Evolutionary conservation across 2,888 invertebrate genomes (phyloP).

Genomic region (Cotesia congregata): DNA sequence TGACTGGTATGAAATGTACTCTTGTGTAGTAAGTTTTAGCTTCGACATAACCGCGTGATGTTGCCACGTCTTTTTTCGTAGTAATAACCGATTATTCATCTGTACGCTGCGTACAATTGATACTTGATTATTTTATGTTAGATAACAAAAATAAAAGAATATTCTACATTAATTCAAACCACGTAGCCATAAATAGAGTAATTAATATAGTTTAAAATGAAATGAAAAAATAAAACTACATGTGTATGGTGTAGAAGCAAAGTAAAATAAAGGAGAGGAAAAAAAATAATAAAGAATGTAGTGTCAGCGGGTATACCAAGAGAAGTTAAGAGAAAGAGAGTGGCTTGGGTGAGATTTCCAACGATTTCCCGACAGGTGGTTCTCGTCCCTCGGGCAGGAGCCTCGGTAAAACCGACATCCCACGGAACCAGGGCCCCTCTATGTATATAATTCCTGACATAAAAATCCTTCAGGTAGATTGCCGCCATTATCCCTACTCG

Average conservation of each 20-base stretch:
- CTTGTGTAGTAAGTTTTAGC: slow-evolving; percentile 15
- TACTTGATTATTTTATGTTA: neutral
- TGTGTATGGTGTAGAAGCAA: neutral
- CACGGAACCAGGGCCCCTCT: slow-evolving; percentile 42
- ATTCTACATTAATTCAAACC: neutral
- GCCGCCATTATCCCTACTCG: slow-evolving; percentile 64
- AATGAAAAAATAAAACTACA: neutral
- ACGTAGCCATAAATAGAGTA: neutral
- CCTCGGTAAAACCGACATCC: neutral
- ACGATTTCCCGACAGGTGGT: slow-evolving; percentile 55
- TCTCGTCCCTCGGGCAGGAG: slow-evolving; percentile 50
- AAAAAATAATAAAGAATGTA: slow-evolving; percentile 3
- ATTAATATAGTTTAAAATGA: slow-evolving; percentile 1
- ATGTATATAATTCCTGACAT: slow-evolving; percentile 62
- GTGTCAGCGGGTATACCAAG: slow-evolving; percentile 15
- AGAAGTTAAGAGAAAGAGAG: slow-evolving; percentile 8
- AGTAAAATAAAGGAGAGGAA: neutral
- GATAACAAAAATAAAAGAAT: neutral
- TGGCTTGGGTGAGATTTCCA: slow-evolving; percentile 45
- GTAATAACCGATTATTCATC: slow-evolving; percentile 12
- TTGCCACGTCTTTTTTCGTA: slow-evolving; percentile 32
- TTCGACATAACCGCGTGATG: slow-evolving; percentile 27
- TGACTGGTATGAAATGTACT: slow-evolving; percentile 17
- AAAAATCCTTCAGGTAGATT: slow-evolving; percentile 69
- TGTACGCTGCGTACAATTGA: slow-evolving; percentile 15